Evolutionary conservation across 2,888 invertebrate species (phyloP).

Genomic region (Melanostoma scalare): DNA sequence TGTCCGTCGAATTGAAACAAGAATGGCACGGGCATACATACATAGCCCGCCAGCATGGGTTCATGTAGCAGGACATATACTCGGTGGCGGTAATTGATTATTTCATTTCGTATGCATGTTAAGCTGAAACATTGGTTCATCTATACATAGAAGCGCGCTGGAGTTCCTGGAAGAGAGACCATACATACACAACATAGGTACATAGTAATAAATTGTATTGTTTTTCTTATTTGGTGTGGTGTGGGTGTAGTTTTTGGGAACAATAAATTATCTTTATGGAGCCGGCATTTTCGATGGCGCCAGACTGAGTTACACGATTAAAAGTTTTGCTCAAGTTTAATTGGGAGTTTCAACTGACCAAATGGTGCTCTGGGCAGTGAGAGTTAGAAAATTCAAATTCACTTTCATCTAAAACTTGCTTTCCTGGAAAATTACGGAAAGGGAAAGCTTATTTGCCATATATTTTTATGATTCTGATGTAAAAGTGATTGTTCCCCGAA

Average conservation of each 20-base stretch:
- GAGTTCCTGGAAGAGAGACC: slow-evolving; percentile 22
- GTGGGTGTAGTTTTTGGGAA: slow-evolving; percentile 16
- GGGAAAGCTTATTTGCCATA: slow-evolving; percentile 1
- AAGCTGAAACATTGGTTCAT: slow-evolving; percentile 4
- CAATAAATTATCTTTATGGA: slow-evolving; percentile 62
- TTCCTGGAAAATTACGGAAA: slow-evolving; percentile 62
- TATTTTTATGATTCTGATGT: neutral
- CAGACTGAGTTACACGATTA: neutral
- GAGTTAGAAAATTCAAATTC: neutral
- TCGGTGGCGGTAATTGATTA: slow-evolving; percentile 66
- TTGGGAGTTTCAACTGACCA: too few species aligned
- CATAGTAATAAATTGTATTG: neutral
- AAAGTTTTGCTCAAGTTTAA: neutral
- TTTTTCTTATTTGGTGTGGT: neutral
- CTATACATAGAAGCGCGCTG: neutral
- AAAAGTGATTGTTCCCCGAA: too few species aligned
- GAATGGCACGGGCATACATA: slow-evolving; percentile 29
- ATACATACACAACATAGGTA: slow-evolving; percentile 24
- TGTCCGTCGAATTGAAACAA: slow-evolving; percentile 50
- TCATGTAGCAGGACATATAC: slow-evolving; percentile 57
- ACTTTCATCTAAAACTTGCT: slow-evolving; percentile 35
- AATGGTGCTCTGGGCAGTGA: neutral
- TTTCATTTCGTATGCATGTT: slow-evolving; percentile 60
- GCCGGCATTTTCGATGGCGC: slow-evolving; percentile 37
- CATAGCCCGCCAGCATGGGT: slow-evolving; percentile 51